These are phyloP conservation scores for Apantesis nais DNA, from an alignment of 2,888 invertebrate species.

Conservation along the genomic window DNA sequence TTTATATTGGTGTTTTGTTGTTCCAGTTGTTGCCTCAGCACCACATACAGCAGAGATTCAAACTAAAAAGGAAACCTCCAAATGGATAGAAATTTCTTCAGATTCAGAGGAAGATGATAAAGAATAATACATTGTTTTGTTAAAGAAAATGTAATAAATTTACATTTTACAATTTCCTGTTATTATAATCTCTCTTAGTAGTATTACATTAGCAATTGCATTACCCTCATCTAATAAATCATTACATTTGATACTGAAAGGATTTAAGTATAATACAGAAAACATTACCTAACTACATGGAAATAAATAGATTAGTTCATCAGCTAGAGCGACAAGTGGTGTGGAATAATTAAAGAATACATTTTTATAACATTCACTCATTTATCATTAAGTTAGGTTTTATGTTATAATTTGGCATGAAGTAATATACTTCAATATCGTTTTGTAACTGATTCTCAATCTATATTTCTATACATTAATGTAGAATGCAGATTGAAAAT, in stretches of 20 bases:
- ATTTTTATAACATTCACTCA: constrained; percentile 40
- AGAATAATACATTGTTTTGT: constrained; percentile 52
- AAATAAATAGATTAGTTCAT: constrained; percentile 50
- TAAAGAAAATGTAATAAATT: constrained; percentile 75
- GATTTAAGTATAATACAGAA: constrained; percentile 47
- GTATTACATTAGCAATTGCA: constrained; percentile 64
- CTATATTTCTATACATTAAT: constrained; percentile 52
- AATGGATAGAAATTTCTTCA: constrained; percentile 81
- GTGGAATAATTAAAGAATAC: constrained; percentile 39
- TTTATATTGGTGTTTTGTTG: constrained; percentile 25
- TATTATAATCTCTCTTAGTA: constrained; percentile 71
- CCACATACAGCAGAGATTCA: constrained; percentile 74
- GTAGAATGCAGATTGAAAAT: constrained; percentile 63
- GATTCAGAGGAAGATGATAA: constrained; percentile 74
- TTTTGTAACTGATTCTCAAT: constrained; percentile 55
- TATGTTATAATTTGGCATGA: constrained; percentile 59
- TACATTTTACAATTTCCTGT: constrained; percentile 69
- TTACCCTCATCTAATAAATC: constrained; percentile 64
- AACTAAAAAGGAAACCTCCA: constrained; percentile 64
- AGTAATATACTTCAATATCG: constrained; percentile 66
- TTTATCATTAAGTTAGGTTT: constrained; percentile 35
- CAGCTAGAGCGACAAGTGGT: constrained; percentile 19
- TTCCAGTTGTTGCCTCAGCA: constrained; percentile 70
- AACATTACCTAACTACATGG: constrained; percentile 36
- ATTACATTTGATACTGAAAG: constrained; percentile 58